These are phyloP conservation scores for Tetramorium parvispinum DNA, from an alignment of 1,140 invertebrate genomes.

Conservation along the genomic window DNA sequence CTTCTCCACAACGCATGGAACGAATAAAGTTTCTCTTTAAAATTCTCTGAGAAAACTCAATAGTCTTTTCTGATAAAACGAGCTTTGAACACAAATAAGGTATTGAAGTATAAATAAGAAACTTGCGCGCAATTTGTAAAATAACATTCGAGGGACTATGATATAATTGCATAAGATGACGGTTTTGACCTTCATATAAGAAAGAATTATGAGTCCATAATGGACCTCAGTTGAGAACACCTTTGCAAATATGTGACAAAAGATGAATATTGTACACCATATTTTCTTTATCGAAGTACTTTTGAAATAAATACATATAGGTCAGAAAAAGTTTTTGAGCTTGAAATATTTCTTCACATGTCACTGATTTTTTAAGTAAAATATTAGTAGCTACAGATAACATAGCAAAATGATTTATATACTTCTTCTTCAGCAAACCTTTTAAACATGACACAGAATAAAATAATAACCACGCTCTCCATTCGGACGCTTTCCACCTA, in stretches of 20 bases:
- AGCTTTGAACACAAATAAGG: neutral
- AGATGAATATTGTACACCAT: conserved; percentile 8
- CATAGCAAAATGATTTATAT: conserved; percentile 2
- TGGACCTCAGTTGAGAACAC: conserved; percentile 13
- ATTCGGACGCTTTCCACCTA: conserved; percentile 15
- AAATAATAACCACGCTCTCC: conserved; percentile 20
- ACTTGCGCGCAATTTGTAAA: neutral
- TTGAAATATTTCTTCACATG: neutral
- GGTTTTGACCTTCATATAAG: neutral
- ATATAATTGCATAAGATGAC: neutral
- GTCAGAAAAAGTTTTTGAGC: neutral
- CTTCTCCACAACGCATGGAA: neutral
- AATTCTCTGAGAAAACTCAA: neutral
- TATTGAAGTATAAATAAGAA: conserved; percentile 18
- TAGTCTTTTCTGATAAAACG: neutral
- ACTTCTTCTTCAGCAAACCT: neutral
- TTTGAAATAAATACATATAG: neutral
- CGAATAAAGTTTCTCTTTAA: neutral
- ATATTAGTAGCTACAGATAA: conserved; percentile 12
- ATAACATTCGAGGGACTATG: neutral
- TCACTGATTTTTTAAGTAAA: neutral
- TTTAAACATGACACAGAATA: conserved; percentile 18
- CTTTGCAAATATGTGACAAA: conserved; percentile 2
- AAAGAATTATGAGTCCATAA: conserved; percentile 21
- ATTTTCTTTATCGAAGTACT: neutral